Conservation (phyloP, 2,797 vertebrate species). For the Protonibea diacanthus region DNA sequence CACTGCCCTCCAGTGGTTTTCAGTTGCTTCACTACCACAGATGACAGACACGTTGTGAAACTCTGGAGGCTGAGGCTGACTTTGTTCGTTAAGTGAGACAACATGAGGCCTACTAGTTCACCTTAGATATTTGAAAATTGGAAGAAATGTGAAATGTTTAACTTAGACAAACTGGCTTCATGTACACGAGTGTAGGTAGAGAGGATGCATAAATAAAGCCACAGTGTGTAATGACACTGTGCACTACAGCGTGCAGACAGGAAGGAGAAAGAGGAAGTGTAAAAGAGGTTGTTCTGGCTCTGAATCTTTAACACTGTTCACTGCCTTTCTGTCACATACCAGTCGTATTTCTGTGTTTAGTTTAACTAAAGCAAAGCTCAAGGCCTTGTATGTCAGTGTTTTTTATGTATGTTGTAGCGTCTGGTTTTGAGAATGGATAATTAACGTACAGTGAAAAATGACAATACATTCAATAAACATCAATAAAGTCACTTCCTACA, state of each 20-base stretch:
- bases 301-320: constrained; percentile 20
- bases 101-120: not conserved
- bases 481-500: not conserved
- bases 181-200: not conserved
- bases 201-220: not conserved
- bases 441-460: not conserved
- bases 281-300: constrained; percentile 45
- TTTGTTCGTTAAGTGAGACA: constrained; percentile 14
- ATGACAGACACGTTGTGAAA: constrained; percentile 19
- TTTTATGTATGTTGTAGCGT: not conserved
- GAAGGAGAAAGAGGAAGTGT: constrained; percentile 74
- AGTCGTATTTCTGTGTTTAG: not conserved
- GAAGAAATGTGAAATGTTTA: constrained; percentile 9
- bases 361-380: constrained; percentile 9
- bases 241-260: constrained; percentile 53
- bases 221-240: constrained; percentile 4
- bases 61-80: constrained; percentile 21
- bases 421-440: not conserved
- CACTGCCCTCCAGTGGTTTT: constrained; percentile 86
- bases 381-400: not conserved
- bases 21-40: constrained; percentile 21
- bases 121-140: not conserved
- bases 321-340: not conserved
- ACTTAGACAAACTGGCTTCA: not conserved
- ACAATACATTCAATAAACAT: no score